Evolutionary conservation across 2,888 invertebrate species (phyloP).

Genomic region (Laothoe populi): DNA sequence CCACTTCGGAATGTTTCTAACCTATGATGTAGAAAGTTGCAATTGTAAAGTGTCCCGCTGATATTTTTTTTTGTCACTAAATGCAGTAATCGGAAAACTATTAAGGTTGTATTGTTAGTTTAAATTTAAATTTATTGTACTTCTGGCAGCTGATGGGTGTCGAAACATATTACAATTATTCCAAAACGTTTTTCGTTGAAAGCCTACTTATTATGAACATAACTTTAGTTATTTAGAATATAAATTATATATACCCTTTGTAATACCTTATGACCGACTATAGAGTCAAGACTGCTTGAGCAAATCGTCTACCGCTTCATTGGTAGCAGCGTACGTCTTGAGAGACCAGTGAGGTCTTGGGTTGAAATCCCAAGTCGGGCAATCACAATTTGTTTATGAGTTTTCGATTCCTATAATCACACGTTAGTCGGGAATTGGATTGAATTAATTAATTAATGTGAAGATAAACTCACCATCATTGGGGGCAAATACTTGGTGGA

Average conservation of each 20-base stretch:
- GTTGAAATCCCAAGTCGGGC: too few species aligned
- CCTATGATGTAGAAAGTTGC: slow-evolving; percentile 35
- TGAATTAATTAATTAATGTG: too few species aligned
- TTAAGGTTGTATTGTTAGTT: slow-evolving; percentile 49
- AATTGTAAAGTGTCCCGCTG: slow-evolving; percentile 41
- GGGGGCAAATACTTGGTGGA: too few species aligned
- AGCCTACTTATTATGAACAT: slow-evolving; percentile 29
- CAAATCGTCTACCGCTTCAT: too few species aligned
- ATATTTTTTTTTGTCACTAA: slow-evolving; percentile 43
- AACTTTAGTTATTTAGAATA: not conserved
- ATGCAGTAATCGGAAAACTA: slow-evolving; percentile 54
- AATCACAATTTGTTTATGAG: too few species aligned
- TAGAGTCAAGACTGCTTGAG: not conserved
- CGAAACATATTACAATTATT: slow-evolving; percentile 32
- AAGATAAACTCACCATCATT: too few species aligned
- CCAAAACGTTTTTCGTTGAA: slow-evolving; percentile 30
- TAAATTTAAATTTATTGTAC: slow-evolving; percentile 37
- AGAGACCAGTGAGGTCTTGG: too few species aligned
- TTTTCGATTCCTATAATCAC: too few species aligned
- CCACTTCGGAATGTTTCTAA: slow-evolving; percentile 25
- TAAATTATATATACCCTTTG: too few species aligned
- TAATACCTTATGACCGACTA: slow-evolving; percentile 4
- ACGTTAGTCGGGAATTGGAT: too few species aligned
- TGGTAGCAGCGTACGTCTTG: too few species aligned
- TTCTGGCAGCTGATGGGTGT: slow-evolving; percentile 45